These are phyloP conservation scores for Nautilus pompilius DNA, from an alignment of 1,140 invertebrate genomes.

Conservation along the genomic window DNA sequence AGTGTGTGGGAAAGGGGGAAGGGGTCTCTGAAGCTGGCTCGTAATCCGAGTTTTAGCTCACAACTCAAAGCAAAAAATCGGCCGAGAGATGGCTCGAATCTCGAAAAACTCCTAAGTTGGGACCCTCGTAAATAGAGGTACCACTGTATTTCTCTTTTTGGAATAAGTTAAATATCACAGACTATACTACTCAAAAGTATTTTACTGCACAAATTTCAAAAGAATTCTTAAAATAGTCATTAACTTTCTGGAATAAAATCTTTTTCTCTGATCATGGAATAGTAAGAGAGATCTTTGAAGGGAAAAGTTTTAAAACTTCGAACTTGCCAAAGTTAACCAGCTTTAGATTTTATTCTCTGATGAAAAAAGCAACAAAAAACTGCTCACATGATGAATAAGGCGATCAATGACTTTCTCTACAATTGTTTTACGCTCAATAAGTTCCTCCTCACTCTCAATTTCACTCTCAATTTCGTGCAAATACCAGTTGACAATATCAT, in stretches of 20 bases:
- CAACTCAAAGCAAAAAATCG: no score
- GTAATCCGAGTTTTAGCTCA: no score
- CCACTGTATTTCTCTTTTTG: no score
- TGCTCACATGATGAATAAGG: conserved; percentile 81
- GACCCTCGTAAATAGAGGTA: no score
- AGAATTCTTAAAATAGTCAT: neutral
- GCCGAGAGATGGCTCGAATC: no score
- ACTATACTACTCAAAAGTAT: neutral
- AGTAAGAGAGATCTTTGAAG: neutral
- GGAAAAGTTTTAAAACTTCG: neutral
- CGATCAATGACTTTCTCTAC: conserved; percentile 96
- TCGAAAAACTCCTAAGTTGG: no score
- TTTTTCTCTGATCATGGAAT: neutral
- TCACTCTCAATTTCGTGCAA: conserved; percentile 82
- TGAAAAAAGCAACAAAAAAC: neutral
- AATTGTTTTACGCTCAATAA: conserved; percentile 82
- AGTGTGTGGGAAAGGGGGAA: no score
- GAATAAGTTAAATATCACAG: no score
- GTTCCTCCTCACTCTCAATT: conserved; percentile 86
- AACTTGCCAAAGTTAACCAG: neutral
- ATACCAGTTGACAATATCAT: conserved; percentile 92
- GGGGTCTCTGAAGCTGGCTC: no score
- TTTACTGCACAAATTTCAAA: neutral
- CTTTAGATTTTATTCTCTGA: neutral
- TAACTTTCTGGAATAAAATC: no score